Evolutionary conservation across 2,888 invertebrate species (phyloP), one percentile per base, ranked within the genome.

Genomic region (Actias luna): DNA sequence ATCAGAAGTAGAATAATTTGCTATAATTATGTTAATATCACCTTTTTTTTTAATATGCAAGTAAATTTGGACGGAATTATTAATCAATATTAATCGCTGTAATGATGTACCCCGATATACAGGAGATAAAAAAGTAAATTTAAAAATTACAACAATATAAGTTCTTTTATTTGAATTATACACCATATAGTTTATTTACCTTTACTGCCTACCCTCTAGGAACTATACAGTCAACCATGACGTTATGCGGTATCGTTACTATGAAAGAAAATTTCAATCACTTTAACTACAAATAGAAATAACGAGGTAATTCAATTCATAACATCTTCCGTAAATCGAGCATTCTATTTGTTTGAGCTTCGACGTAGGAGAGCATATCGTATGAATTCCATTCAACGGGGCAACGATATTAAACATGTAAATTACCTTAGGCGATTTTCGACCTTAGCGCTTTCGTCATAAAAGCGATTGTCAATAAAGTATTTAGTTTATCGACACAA

Each of bases 341-440:
- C 83, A 79, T 84, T 83, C 79, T 83, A 84, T 88, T 85, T 87
- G 86, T 84, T 86, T 83, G 80, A 84, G 81, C 83, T 83, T 84
- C 85, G 77, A 82, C 79, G 83, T 85, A 83, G 83, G 84, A 83
- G 84, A 86, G 84, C 85, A 85, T 85, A 85, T 81, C 84, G 84
- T 79, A 82, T 84, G 81, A 83, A 85, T 87, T 87, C 86, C 87
- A 87, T 88, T 87, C 83, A 86, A 79, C 77, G 78, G 72, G 69
- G 69, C 68, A 64, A 73, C 73, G 72, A 74, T 70, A 77, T 72
- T 78, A 80, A 75, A 76, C 74, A 72, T 76, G 78, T 70, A 70
- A 69, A 67, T 70, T 67, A 69, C 55, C 69, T 69, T 63, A 67
- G 65, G 65, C 78, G 52, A 87, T 74, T 76, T 74, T 79, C 64